Conservation (phyloP, 2,113 vertebrate genomes). For the Merops nubicus region DNA sequence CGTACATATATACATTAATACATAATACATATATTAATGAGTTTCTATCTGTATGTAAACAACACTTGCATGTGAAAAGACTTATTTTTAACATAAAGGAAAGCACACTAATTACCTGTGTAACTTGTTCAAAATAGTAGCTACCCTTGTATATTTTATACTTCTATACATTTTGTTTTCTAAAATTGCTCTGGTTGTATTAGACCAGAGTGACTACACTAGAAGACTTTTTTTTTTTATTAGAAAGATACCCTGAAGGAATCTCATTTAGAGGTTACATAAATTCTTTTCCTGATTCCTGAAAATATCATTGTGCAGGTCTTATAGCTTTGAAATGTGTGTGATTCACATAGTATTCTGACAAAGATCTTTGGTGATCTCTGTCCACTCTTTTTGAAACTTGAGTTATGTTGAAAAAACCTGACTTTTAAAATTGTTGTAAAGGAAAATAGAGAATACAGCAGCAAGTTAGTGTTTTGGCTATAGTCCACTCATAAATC, state of each 20-base stretch:
- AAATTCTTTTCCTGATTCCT: not conserved
- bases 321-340: not conserved
- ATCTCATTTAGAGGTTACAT: not conserved
- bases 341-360: not conserved
- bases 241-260: not conserved
- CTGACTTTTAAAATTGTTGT: not conserved
- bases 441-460: not conserved
- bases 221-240: not conserved
- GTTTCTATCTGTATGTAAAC: not conserved
- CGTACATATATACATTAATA: no score
- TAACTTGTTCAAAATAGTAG: not conserved
- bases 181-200: not conserved
- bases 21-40: no score
- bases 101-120: not conserved
- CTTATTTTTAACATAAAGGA: not conserved
- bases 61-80: not conserved
- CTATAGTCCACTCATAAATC: not conserved
- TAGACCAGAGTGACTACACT: not conserved
- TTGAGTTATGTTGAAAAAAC: not conserved
- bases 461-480: not conserved
- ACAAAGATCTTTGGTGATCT: not conserved
- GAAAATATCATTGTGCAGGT: not conserved
- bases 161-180: not conserved
- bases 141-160: no score
- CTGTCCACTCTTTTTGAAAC: not conserved